Evolutionary conservation across 1,140 invertebrate species (phyloP).

Genomic region (Drosophila melanica): DNA sequence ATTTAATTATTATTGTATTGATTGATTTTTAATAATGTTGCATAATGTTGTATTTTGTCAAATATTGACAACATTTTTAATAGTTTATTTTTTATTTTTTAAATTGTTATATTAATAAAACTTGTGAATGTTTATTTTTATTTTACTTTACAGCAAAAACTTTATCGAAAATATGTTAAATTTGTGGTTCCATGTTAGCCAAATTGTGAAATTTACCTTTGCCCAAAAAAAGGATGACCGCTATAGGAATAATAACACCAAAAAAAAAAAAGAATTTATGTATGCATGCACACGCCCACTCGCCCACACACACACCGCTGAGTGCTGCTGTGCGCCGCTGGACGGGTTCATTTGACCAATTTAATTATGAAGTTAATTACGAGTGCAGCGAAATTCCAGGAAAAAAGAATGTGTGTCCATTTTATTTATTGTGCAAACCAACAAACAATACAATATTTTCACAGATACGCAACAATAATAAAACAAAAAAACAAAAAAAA

Average conservation of each 20-base stretch:
- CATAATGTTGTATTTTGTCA: no score
- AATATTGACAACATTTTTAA: no score
- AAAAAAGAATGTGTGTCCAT: constrained; percentile 49
- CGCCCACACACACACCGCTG: background rate
- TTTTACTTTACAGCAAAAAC: no score
- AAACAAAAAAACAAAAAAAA: constrained; percentile 3
- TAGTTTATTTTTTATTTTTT: no score
- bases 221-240: background rate
- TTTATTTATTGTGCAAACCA: constrained; percentile 46
- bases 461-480: constrained; percentile 11
- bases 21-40: no score
- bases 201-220: no score
- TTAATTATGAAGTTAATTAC: constrained; percentile 69
- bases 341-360: constrained; percentile 59
- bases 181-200: no score
- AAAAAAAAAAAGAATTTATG: background rate
- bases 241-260: constrained; percentile 14
- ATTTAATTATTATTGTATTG: no score
- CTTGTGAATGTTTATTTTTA: no score
- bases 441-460: constrained; percentile 43
- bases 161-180: no score
- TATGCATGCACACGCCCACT: background rate
- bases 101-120: no score
- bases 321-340: constrained; percentile 10
- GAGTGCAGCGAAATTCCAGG: constrained; percentile 56